phyloP scores from a whole-genome alignment of 1,140 invertebrate species.

The Aphaenogaster rudis region DNA sequence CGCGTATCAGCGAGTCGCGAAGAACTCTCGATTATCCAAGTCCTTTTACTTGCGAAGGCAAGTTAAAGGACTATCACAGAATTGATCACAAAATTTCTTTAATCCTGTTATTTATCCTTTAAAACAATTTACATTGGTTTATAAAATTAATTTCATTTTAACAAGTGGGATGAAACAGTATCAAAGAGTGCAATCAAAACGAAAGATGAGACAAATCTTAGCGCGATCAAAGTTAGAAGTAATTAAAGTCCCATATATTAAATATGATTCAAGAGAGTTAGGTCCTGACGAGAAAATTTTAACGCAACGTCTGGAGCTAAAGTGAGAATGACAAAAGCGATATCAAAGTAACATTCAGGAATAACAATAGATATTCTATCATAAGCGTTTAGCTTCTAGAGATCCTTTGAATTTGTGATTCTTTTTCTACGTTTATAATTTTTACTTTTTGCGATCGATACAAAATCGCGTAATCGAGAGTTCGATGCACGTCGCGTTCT shows the following conservation, averaged over 20 bases:
- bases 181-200: constrained; percentile 54
- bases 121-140: background rate
- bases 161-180: background rate
- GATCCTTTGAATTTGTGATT: background rate
- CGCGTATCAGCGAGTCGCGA: constrained; percentile 49
- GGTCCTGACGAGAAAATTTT: background rate
- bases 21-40: constrained; percentile 36
- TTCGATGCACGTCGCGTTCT: constrained; percentile 13
- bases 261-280: background rate
- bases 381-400: background rate
- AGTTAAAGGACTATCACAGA: background rate
- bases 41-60: background rate
- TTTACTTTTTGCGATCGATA: background rate
- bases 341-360: constrained; percentile 41
- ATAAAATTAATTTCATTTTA: constrained; percentile 34
- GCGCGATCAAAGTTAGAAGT: constrained; percentile 56
- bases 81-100: background rate
- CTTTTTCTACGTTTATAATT: background rate
- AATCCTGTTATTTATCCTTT: constrained; percentile 3
- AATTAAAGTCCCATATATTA: constrained; percentile 15
- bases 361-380: background rate
- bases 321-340: background rate
- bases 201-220: constrained; percentile 13
- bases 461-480: constrained; percentile 41
- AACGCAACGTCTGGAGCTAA: background rate